Conservation (phyloP, 2,888 invertebrate species). For the Anodontia alba region DNA sequence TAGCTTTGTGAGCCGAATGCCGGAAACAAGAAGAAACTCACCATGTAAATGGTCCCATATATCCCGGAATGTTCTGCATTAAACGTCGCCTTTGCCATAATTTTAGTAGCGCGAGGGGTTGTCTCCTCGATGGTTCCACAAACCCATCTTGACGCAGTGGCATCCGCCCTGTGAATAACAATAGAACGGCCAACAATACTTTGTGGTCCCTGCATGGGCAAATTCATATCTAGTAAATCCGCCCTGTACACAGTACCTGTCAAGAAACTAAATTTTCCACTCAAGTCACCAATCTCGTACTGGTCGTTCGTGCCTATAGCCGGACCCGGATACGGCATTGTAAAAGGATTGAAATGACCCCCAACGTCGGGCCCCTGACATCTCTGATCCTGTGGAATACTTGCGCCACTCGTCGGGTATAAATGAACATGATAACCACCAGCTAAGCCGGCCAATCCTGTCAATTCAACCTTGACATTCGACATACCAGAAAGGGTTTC, state of each 20-base stretch:
- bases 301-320: conserved; percentile 88
- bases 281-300: conserved; percentile 94
- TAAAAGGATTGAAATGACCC: conserved; percentile 91
- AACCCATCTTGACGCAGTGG: conserved; percentile 77
- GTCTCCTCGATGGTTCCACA: conserved; percentile 78
- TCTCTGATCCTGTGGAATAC: conserved; percentile 64
- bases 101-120: conserved; percentile 40
- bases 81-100: conserved; percentile 95
- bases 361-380: conserved; percentile 88
- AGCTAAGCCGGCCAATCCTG: conserved; percentile 81
- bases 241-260: conserved; percentile 87
- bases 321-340: conserved; percentile 68
- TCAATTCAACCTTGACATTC: conserved; percentile 85
- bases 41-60: conserved; percentile 93
- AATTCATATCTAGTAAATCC: conserved; percentile 91
- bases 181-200: conserved; percentile 93
- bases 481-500: conserved; percentile 36
- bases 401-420: conserved; percentile 83
- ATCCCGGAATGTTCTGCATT: conserved; percentile 88
- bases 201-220: conserved; percentile 92
- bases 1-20: no score
- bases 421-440: conserved; percentile 85
- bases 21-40: no score
- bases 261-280: conserved; percentile 93
- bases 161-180: conserved; percentile 88